phyloP scores from a whole-genome alignment of 2,113 vertebrate genomes.

The Herpetotheres cachinnans region DNA sequence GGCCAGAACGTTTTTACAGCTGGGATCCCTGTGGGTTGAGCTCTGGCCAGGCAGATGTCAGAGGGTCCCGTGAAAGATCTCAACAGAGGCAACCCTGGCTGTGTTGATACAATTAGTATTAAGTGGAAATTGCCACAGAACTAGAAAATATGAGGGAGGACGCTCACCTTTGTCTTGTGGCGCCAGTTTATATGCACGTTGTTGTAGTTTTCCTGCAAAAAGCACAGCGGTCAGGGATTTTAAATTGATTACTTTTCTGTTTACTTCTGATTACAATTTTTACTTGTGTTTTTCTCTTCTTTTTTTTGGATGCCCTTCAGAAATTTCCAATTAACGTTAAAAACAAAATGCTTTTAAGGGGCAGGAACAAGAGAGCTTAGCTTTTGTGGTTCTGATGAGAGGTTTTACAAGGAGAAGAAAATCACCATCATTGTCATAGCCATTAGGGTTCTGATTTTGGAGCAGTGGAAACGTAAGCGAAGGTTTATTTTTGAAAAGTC shows the following conservation, averaged over 20 bases:
- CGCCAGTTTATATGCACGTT: background rate
- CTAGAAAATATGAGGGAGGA: background rate
- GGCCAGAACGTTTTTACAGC: background rate
- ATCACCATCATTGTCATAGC: background rate
- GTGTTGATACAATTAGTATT: background rate
- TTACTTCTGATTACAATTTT: constrained; percentile 16
- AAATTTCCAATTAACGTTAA: background rate
- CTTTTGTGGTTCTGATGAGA: background rate
- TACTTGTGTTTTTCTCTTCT: background rate
- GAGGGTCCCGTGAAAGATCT: background rate
- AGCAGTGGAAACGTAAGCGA: background rate
- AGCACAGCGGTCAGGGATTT: background rate
- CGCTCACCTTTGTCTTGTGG: background rate
- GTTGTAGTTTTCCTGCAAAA: background rate
- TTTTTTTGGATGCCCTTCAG: background rate
- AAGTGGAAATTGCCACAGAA: background rate
- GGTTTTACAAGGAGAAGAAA: background rate
- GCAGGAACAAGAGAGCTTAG: background rate
- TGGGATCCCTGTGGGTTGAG: background rate
- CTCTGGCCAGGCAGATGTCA: background rate
- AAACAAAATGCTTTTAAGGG: background rate
- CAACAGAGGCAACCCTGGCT: background rate
- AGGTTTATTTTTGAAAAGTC: background rate
- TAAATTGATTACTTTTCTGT: background rate
- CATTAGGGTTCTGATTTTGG: background rate